Conservation (phyloP, 2,113 vertebrate species). For the Thomomys bottae region DNA sequence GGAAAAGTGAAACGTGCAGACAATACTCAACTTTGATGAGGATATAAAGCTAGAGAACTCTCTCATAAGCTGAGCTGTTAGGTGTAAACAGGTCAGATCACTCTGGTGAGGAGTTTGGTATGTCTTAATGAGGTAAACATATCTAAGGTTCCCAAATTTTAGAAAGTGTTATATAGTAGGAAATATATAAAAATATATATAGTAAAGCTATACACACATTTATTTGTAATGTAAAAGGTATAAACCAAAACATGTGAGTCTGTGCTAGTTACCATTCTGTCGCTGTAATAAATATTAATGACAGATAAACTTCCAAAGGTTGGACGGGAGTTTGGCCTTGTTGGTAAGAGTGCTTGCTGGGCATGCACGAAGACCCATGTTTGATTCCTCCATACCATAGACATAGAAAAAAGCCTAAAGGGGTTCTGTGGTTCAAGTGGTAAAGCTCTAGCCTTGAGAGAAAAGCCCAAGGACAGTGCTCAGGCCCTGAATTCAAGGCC, state of each 20-base stretch:
- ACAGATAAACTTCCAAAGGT: background rate
- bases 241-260: background rate
- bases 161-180: background rate
- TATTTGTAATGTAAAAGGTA: background rate
- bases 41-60: background rate
- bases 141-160: background rate
- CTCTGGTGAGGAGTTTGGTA: background rate
- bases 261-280: background rate
- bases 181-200: background rate
- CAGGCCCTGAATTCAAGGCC: too few species aligned
- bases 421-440: too few species aligned
- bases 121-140: background rate
- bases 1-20: slow-evolving; percentile 11
- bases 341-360: too few species aligned
- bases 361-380: too few species aligned
- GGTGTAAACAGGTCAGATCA: background rate
- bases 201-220: too few species aligned
- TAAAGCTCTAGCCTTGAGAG: too few species aligned
- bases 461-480: too few species aligned
- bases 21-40: background rate
- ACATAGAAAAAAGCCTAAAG: too few species aligned
- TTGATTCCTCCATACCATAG: too few species aligned
- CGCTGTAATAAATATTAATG: background rate
- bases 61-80: background rate
- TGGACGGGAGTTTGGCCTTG: background rate